phyloP scores from a whole-genome alignment of 92 coral and sea anemone species.

The Palythoa grandiflora region DNA sequence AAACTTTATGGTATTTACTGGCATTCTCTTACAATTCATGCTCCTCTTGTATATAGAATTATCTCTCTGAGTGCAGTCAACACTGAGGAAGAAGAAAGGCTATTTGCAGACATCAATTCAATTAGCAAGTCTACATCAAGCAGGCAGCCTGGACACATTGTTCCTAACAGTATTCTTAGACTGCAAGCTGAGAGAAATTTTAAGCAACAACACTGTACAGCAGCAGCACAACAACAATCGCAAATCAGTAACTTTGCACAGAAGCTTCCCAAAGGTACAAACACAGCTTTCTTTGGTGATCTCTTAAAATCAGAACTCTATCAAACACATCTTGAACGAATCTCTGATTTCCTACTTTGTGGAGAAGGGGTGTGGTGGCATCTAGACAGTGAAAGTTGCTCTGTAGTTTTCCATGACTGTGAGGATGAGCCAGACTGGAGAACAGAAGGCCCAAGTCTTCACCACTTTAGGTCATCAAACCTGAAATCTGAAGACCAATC shows the following conservation, averaged over 20 bases:
- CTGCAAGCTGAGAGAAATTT: conserved; percentile 41
- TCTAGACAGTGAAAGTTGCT: neutral
- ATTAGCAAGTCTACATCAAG: conserved; percentile 42
- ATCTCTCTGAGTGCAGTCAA: conserved; percentile 41
- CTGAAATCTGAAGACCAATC: conserved; percentile 18
- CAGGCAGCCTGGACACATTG: conserved; percentile 41
- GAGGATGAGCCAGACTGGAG: neutral
- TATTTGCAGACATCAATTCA: conserved; percentile 42
- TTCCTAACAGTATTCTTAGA: conserved; percentile 32
- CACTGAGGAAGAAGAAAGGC: conserved; percentile 43
- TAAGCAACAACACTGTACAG: conserved; percentile 19
- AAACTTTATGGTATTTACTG: conserved; percentile 55
- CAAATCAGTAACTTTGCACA: neutral
- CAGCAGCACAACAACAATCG: conserved; percentile 26
- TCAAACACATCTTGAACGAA: conserved; percentile 34
- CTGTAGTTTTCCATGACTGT: neutral
- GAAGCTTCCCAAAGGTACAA: conserved; percentile 2
- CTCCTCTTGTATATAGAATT: conserved; percentile 55
- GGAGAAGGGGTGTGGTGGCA: conserved; percentile 52
- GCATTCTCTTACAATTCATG: conserved; percentile 62
- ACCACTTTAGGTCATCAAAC: conserved; percentile 12
- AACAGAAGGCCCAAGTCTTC: neutral
- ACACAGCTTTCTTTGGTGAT: neutral
- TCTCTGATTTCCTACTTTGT: conserved; percentile 1
- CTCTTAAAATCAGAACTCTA: neutral